These are phyloP conservation scores for Sycobia sp. DNA, from an alignment of 1,140 invertebrate genomes.

Conservation along the genomic window DNA sequence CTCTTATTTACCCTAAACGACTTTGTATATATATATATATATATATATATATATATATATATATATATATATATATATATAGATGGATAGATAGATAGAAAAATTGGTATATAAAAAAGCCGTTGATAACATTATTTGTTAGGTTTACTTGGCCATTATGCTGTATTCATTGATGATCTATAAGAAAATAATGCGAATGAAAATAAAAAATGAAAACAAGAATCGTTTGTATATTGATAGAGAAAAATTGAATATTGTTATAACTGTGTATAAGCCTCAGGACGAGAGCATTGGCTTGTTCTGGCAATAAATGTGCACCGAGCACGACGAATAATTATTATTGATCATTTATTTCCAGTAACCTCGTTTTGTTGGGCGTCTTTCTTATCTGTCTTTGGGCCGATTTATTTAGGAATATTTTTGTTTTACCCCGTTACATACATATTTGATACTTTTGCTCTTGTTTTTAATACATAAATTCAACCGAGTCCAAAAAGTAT, in stretches of 20 bases:
- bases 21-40: too few species aligned
- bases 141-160: not conserved
- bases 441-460: too few species aligned
- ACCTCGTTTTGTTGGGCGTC: too few species aligned
- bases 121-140: not conserved
- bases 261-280: not conserved
- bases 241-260: conserved; percentile 17
- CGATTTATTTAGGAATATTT: too few species aligned
- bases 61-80: too few species aligned
- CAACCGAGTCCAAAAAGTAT: too few species aligned
- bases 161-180: not conserved
- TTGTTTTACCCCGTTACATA: too few species aligned
- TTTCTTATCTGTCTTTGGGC: too few species aligned
- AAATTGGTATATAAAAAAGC: not conserved
- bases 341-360: too few species aligned
- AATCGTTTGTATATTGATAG: conserved; percentile 17
- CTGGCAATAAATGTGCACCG: conserved; percentile 6
- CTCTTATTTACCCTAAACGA: too few species aligned
- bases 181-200: not conserved
- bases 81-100: not conserved
- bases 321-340: not conserved
- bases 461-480: too few species aligned
- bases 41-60: too few species aligned
- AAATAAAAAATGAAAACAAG: conserved; percentile 1
- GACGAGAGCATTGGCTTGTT: not conserved